phyloP scores from a whole-genome alignment of 2,113 vertebrate species.

The Otocyon megalotis region DNA sequence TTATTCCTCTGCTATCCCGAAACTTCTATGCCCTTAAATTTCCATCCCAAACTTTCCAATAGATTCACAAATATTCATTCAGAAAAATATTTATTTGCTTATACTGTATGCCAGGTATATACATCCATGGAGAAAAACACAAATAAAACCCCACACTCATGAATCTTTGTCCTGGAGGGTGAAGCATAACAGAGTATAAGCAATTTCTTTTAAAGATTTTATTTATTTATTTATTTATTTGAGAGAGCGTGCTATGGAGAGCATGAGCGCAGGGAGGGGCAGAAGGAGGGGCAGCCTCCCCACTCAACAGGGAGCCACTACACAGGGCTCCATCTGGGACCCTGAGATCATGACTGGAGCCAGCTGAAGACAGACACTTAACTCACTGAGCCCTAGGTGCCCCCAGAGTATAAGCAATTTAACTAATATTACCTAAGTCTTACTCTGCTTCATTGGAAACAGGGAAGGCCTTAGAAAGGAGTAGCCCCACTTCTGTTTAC shows the following conservation, averaged over 20 bases:
- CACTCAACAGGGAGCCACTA: too few relatives aligned
- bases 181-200: background rate
- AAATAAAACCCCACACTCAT: background rate
- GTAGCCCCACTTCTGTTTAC: background rate
- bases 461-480: background rate
- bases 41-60: background rate
- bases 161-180: accelerated
- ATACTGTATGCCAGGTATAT: background rate
- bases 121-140: background rate
- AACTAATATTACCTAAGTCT: background rate
- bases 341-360: too few relatives aligned
- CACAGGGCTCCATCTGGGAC: too few relatives aligned
- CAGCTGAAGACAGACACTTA: too few relatives aligned
- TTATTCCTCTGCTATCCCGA: background rate
- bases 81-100: background rate
- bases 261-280: too few relatives aligned
- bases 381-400: too few relatives aligned
- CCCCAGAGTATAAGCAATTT: background rate
- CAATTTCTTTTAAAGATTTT: background rate
- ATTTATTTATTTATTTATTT: too few relatives aligned
- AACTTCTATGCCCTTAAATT: background rate
- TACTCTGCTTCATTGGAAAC: background rate
- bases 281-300: too few relatives aligned
- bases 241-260: too few relatives aligned
- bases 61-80: background rate